phyloP scores from a whole-genome alignment of 2,113 vertebrate species.

The Callipepla californica region DNA sequence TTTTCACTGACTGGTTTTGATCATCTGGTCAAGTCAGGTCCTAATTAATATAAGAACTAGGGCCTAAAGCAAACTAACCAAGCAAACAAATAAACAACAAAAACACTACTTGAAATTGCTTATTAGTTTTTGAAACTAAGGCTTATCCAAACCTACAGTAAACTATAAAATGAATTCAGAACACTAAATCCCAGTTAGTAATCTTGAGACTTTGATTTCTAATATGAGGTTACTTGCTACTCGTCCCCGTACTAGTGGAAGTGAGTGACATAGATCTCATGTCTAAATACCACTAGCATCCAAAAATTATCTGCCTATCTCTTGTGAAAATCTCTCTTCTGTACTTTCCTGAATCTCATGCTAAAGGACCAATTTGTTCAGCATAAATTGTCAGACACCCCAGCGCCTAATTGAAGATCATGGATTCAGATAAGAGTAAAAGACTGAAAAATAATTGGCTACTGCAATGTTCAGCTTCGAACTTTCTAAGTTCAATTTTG shows the following conservation, averaged over 20 bases:
- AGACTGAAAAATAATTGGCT: constrained; percentile 31
- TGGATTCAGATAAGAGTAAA: constrained; percentile 2
- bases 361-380: neutral
- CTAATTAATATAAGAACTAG: neutral
- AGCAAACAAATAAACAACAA: neutral
- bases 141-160: neutral
- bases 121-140: neutral
- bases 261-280: neutral
- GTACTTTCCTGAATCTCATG: neutral
- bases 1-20: neutral
- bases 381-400: neutral
- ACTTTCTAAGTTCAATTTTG: constrained; percentile 40
- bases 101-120: neutral
- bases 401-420: constrained; percentile 3
- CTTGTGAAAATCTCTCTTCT: neutral
- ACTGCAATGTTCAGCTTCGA: neutral
- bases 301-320: neutral
- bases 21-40: neutral
- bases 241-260: neutral
- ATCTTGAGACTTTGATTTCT: neutral
- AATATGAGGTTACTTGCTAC: neutral
- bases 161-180: neutral
- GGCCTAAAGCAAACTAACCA: neutral
- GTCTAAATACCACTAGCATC: neutral
- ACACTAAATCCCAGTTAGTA: neutral